Evolutionary conservation across 2,797 vertebrate genomes (phyloP).

Genomic region (Alauda arvensis): DNA sequence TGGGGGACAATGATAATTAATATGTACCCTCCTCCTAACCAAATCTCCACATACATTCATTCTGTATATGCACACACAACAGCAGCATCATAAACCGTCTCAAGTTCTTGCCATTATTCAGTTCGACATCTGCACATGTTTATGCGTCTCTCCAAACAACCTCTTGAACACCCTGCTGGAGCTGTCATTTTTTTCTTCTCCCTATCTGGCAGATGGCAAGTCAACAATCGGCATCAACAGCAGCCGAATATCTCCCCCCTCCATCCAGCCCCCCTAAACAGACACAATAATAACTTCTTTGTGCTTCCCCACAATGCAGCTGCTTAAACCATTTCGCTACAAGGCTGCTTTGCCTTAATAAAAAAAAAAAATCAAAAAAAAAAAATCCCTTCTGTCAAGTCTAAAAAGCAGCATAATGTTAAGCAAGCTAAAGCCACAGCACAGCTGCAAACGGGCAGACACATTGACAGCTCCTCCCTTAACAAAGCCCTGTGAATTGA

Average conservation of each 20-base stretch:
- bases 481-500: slow-evolving; percentile 82
- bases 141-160: slow-evolving; percentile 85
- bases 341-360: slow-evolving; percentile 83
- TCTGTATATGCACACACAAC: slow-evolving; percentile 79
- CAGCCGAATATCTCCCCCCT: slow-evolving; percentile 79
- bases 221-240: slow-evolving; percentile 92
- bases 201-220: slow-evolving; percentile 96
- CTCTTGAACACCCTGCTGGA: slow-evolving; percentile 85
- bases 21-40: slow-evolving; percentile 70
- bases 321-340: slow-evolving; percentile 85
- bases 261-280: slow-evolving; percentile 74
- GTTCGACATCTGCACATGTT: slow-evolving; percentile 90
- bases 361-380: slow-evolving; percentile 41
- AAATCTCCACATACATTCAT: slow-evolving; percentile 73
- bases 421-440: slow-evolving; percentile 81
- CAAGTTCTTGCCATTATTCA: slow-evolving; percentile 85
- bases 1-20: slow-evolving; percentile 75
- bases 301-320: slow-evolving; percentile 88
- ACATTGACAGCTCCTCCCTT: slow-evolving; percentile 82
- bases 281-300: slow-evolving; percentile 91
- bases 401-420: slow-evolving; percentile 84
- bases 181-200: slow-evolving; percentile 84
- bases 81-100: slow-evolving; percentile 81
- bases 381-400: slow-evolving; percentile 82
- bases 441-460: slow-evolving; percentile 83